Conservation (phyloP, 2,113 vertebrate species). For the Rousettus leschenaultii region DNA sequence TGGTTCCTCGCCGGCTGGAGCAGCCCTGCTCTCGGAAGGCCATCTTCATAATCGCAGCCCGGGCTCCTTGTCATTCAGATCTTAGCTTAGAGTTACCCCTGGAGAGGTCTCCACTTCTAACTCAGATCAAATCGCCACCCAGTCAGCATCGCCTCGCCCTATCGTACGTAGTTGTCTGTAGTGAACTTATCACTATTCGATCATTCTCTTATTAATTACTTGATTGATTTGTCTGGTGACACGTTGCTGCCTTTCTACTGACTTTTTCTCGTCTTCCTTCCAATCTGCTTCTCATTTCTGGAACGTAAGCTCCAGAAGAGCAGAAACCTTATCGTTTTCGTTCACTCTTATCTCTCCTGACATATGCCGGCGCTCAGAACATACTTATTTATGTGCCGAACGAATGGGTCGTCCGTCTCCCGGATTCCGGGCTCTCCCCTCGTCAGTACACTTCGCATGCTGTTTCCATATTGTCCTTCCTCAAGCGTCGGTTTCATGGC, state of each 20-base stretch:
- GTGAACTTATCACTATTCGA: not conserved
- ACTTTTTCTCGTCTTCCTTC: not conserved
- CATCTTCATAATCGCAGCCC: no score
- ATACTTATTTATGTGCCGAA: not conserved
- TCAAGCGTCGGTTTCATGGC: not conserved
- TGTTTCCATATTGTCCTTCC: not conserved
- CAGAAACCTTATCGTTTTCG: not conserved
- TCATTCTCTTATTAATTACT: not conserved
- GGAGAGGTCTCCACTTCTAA: not conserved
- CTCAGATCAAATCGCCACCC: not conserved
- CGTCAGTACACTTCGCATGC: not conserved
- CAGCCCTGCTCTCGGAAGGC: not conserved
- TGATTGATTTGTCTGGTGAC: not conserved
- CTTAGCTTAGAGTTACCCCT: not conserved
- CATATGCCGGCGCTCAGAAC: not conserved
- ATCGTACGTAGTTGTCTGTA: not conserved
- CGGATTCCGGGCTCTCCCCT: not conserved
- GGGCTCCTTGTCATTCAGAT: not conserved
- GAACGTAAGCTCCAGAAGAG: not conserved
- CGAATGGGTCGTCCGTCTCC: not conserved
- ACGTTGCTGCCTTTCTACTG: not conserved
- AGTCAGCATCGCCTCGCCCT: not conserved
- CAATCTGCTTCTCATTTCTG: not conserved
- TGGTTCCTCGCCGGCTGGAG: not conserved
- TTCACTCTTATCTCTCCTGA: not conserved